These are phyloP conservation scores for Teleopsis dalmanni DNA, from an alignment of 1,140 invertebrate species.

Conservation along the genomic window DNA sequence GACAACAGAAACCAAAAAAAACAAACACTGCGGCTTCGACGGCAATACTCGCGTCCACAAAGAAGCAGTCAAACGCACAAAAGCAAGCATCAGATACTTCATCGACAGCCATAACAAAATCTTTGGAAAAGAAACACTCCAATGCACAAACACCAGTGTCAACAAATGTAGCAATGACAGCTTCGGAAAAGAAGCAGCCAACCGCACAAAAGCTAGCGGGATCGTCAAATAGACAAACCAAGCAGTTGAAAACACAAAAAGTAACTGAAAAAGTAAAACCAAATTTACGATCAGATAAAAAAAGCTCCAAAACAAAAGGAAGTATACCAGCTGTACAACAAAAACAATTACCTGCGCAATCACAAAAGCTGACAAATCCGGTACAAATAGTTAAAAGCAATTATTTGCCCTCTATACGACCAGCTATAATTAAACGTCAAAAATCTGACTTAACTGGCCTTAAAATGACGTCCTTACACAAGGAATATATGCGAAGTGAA, in stretches of 20 bases:
- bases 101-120: not conserved
- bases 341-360: conserved; percentile 2
- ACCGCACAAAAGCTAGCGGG: too few species aligned
- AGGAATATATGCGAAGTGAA: conserved; percentile 41
- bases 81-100: too few species aligned
- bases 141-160: not conserved
- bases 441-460: conserved; percentile 54
- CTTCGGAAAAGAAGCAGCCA: too few species aligned
- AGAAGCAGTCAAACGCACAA: not conserved
- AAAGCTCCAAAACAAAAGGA: conserved; percentile 42
- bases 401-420: conserved; percentile 13
- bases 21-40: not conserved
- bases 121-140: not conserved
- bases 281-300: conserved; percentile 29
- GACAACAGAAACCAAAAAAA: conserved; percentile 7
- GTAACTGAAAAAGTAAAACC: conserved; percentile 20
- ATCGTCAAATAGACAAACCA: too few species aligned
- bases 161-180: not conserved
- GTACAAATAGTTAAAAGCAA: conserved; percentile 6
- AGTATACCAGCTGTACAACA: conserved; percentile 33
- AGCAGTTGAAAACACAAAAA: conserved; percentile 4
- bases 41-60: not conserved
- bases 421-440: conserved; percentile 48
- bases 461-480: conserved; percentile 47
- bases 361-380: conserved; percentile 5